Evolutionary conservation across 2,888 invertebrate species (phyloP).

Genomic region (Periphyllus acericola): DNA sequence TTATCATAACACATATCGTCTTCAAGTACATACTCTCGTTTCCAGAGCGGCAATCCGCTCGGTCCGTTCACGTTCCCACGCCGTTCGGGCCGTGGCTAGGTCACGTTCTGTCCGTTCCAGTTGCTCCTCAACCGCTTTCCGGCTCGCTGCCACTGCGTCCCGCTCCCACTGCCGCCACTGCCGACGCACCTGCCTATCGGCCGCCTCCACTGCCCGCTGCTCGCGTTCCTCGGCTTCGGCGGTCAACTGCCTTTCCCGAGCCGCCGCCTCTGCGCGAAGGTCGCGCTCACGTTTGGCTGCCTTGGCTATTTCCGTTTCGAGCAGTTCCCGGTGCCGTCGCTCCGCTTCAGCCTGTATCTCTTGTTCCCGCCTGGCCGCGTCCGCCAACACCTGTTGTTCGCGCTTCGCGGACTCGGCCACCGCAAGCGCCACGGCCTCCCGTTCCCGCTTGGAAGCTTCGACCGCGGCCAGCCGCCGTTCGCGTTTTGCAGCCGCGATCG

Average conservation of each 20-base stretch:
- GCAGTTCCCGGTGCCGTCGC: background rate
- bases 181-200: conserved; percentile 64
- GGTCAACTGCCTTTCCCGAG: conserved; percentile 27
- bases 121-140: background rate
- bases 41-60: conserved; percentile 27
- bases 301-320: conserved; percentile 1
- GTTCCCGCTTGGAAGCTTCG: conserved; percentile 14
- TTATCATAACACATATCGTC: too few relatives aligned
- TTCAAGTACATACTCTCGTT: background rate
- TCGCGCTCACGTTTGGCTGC: conserved; percentile 34
- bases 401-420: conserved; percentile 23
- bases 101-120: conserved; percentile 6
- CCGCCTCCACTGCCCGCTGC: conserved; percentile 83
- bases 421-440: conserved; percentile 7
- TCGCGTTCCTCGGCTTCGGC: conserved; percentile 66
- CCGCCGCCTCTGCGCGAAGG: background rate
- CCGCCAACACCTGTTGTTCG: conserved; percentile 40
- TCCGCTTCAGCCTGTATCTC: background rate
- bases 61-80: conserved; percentile 11
- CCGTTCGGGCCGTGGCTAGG: background rate
- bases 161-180: conserved; percentile 56
- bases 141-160: background rate
- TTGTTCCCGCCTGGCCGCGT: conserved; percentile 8
- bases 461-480: conserved; percentile 38
- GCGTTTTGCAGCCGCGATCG: background rate